Percentiles rank a stretch among this genome's conserved stretches.
Conservation (phyloP, 2,888 invertebrate genomes). For the Parnassius mnemosyne region DNA sequence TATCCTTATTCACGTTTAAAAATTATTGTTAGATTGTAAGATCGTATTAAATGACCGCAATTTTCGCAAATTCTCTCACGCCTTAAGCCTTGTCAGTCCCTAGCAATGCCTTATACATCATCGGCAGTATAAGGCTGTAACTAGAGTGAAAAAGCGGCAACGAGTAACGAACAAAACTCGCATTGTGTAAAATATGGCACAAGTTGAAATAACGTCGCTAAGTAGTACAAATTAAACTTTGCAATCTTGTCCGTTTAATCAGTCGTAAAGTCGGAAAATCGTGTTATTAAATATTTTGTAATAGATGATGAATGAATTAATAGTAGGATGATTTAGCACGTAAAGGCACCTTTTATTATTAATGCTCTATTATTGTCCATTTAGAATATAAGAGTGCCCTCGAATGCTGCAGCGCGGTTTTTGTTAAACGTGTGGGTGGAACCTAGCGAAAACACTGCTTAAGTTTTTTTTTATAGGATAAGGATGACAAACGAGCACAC, state of each 20-base stretch:
- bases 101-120: slow-evolving; percentile 15
- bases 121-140: neutral
- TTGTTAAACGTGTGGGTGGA: slow-evolving; percentile 89
- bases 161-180: slow-evolving; percentile 7
- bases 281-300: too few species aligned
- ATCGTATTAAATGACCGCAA: slow-evolving; percentile 15
- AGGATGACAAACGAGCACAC: too few species aligned
- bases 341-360: neutral
- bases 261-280: neutral
- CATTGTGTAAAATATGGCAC: neutral
- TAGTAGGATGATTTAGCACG: too few species aligned
- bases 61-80: slow-evolving; percentile 16
- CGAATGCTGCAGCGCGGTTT: slow-evolving; percentile 63
- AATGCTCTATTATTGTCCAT: slow-evolving; percentile 35
- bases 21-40: neutral
- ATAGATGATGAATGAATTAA: too few species aligned
- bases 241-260: neutral
- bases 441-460: slow-evolving; percentile 83
- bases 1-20: too few species aligned
- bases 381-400: slow-evolving; percentile 83
- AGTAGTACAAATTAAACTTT: slow-evolving; percentile 2
- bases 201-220: neutral
- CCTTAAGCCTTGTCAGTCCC: slow-evolving; percentile 26
- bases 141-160: neutral
- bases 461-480: too few species aligned